Evolutionary conservation across 2,888 invertebrate genomes (phyloP), one percentile per base, ranked within the genome.

Genomic region (Aplocera efformata): DNA sequence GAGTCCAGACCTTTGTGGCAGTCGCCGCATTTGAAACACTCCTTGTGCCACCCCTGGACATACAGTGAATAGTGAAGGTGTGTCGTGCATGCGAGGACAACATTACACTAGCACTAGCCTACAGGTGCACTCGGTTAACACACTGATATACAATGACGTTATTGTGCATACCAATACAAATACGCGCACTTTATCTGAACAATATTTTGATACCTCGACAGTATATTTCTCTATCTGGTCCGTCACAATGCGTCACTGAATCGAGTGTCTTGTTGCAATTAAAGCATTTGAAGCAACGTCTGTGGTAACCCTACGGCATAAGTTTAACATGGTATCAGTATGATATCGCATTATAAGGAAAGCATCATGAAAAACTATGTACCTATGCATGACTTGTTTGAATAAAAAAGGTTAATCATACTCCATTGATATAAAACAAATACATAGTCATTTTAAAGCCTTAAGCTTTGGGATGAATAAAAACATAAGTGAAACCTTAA

Each of bases 21-120:
- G 66, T 92, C 91, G 79, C 91, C 95, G 91, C 96, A 96, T 90
- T 96, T 96, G 93, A 93, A 97, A 91, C 96, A 97, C 90, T 95
- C 94, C 91, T 90, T 96, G 92, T 96, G 96, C 95, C 95, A 96
- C 79, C 90, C 92, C 94, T 94, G 84, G 90, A 90, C 88, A 89
- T 79, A 88, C 64, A 86, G 71, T 75, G 73, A 79, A 82, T 42
- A 71, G 60, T 82, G 66, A 81, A 69, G 76, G 63, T 50, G 56
- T 56, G 50, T 65, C 53, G 47, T 37, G 46, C 85, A 85, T 86
- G 86, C 86, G 58, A 61, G 79, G 67, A 63, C 39, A 42, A 44
- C 47, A 57, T 55, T 60, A 53, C 42, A 53, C 56, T 46, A 50
- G 21, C 42, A 53, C 55, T 48, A 50, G 21, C 22, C 36, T 60